Evolutionary conservation across 2,113 vertebrate species (phyloP).

Genomic region (Hypanus sabinus): DNA sequence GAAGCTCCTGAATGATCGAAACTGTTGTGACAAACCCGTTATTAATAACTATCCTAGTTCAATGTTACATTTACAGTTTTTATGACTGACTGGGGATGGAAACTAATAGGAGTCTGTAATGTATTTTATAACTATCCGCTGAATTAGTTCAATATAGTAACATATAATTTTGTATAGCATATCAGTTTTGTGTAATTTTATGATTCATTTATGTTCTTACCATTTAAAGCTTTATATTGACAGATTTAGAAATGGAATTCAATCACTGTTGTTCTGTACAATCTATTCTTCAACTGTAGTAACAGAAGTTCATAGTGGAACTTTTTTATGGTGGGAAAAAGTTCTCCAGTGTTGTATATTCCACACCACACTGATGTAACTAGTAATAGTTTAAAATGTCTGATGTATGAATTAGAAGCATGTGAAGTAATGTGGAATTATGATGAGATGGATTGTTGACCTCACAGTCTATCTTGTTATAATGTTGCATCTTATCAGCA

Average conservation of each 20-base stretch:
- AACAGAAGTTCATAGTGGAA: background rate
- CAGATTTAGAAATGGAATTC: background rate
- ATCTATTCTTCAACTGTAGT: background rate
- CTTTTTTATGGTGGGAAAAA: background rate
- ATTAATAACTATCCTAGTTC: background rate
- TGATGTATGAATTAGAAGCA: background rate
- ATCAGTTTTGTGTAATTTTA: background rate
- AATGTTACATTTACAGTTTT: background rate
- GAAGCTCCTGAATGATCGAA: background rate
- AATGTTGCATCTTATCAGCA: too few relatives aligned
- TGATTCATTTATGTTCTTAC: background rate
- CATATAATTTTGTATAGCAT: background rate
- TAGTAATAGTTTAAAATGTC: background rate
- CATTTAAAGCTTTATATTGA: background rate
- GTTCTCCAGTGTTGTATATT: background rate
- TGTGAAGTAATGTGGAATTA: background rate
- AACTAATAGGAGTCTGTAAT: background rate
- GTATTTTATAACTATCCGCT: constrained; percentile 13
- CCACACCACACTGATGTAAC: background rate
- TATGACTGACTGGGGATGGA: constrained; percentile 26
- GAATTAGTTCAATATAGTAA: background rate
- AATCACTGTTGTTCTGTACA: background rate
- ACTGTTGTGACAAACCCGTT: background rate
- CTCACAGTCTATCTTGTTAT: too few relatives aligned
- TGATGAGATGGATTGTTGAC: too few relatives aligned